phyloP scores from a whole-genome alignment of 2,113 vertebrate genomes.

The Phyllostomus hastatus region DNA sequence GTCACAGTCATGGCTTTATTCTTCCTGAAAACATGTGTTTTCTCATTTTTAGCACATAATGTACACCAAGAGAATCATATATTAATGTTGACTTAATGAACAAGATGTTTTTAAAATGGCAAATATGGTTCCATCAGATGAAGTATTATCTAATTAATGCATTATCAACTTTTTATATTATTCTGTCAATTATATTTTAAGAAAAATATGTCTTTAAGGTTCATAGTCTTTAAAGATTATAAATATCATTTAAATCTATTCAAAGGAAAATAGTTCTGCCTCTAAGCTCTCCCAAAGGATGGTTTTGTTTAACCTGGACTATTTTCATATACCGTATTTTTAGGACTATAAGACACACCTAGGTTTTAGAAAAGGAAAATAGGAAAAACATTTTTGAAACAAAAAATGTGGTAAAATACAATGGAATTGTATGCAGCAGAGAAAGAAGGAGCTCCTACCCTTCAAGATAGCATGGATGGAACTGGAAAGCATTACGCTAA shows the following conservation, averaged over 20 bases:
- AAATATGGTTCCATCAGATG: neutral
- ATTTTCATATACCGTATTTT: neutral
- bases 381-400: too few relatives aligned
- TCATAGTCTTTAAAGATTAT: neutral
- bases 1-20: neutral
- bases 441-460: too few relatives aligned
- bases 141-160: neutral
- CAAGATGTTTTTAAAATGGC: neutral
- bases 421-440: too few relatives aligned
- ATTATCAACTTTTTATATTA: neutral
- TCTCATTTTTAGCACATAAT: neutral
- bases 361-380: too few relatives aligned
- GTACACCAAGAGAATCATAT: neutral
- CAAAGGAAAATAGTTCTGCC: neutral
- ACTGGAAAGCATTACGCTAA: too few relatives aligned
- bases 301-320: neutral
- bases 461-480: too few relatives aligned
- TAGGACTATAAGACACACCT: too few relatives aligned
- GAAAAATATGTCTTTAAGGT: neutral
- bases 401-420: too few relatives aligned
- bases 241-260: conserved; percentile 14
- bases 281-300: neutral
- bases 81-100: neutral
- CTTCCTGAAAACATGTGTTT: neutral
- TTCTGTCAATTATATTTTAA: neutral